Evolutionary conservation across 2,888 invertebrate genomes (phyloP).

Genomic region (Latrodectus elegans): DNA sequence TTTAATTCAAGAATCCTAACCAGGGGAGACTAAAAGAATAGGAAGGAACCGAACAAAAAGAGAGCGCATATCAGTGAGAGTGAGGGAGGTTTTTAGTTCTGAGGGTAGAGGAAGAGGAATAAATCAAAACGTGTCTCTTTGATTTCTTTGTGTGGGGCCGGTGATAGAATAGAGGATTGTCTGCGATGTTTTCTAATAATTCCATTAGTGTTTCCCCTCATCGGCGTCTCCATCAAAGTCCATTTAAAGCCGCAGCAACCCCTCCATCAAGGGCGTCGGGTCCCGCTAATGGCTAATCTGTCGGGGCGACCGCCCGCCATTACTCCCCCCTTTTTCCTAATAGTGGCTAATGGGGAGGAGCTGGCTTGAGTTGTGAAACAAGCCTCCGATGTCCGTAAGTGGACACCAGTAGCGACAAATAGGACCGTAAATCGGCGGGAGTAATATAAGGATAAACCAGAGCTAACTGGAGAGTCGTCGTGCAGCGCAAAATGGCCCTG

Average conservation of each 20-base stretch:
- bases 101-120: conserved; percentile 6
- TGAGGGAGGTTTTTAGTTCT: conserved; percentile 33
- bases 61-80: background rate
- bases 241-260: conserved; percentile 63
- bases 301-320: conserved; percentile 54
- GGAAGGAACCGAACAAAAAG: background rate
- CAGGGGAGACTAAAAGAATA: conserved; percentile 8
- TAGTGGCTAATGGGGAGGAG: conserved; percentile 63
- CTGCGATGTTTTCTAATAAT: conserved; percentile 68
- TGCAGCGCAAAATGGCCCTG: conserved; percentile 49
- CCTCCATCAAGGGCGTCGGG: conserved; percentile 40
- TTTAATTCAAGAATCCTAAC: conserved; percentile 26
- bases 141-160: conserved; percentile 59
- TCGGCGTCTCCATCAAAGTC: conserved; percentile 61
- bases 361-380: conserved; percentile 59
- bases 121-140: conserved; percentile 55
- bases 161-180: conserved; percentile 59
- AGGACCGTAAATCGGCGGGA: conserved; percentile 66
- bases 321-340: conserved; percentile 60
- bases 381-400: conserved; percentile 64
- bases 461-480: conserved; percentile 56
- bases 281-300: conserved; percentile 67
- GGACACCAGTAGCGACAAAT: conserved; percentile 68
- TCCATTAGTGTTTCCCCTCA: conserved; percentile 59
- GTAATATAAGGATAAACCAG: conserved; percentile 63